Base-by-base conservation (phyloP, 2,797 vertebrate species). In the Muscicapa striata region DNA sequence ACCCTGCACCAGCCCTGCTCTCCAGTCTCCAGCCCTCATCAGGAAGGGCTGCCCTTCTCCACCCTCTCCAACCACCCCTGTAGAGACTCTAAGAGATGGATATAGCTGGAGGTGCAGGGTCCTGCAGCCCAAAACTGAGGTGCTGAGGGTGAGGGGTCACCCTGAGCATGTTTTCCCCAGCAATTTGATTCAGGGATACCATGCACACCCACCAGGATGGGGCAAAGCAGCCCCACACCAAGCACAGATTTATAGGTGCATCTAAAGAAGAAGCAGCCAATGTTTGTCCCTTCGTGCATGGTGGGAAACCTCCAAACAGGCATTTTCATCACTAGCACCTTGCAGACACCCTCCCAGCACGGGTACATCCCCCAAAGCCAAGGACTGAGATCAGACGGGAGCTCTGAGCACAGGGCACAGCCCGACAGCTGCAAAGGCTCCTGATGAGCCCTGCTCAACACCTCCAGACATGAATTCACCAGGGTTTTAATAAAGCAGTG, bases 401-500 rank as follows among this genome's bases (percentile, higher is more conserved):
- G 27, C 38, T 84, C 72, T 81, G 82, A 76, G 23, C 0, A 0
- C 48, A 24, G 30, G 48, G 49, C 15, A 45, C 84, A 89, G 79
- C 70, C n/a, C 4, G 3, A 67, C 84, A 90, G 76, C 36, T 88
- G 67, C 75, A 83, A 94, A 92, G 72, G 34, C 68, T 90, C 49
- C 41, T 76, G 57, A 49, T 51, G 70, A 92, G 90, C 80, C 63
- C 62, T 92, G 45, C 67, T 68, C 41, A 23, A 10, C 61, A 26
- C 43, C 68, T 80, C 49, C 55, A 90, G 92, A 84, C 77, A 72
- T 94, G 89, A 91, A 91, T 92, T 95, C 82, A 92, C 69, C 3
- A 19, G 66, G 80, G 70, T 67, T 94, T 96, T 91, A 94, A 96
- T 59, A 96, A 93, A 76, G 61, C 69, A 40, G 68, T 83, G 34